Base-by-base conservation (phyloP, 2,888 invertebrate genomes). In the Embidobia sp. region DNA sequence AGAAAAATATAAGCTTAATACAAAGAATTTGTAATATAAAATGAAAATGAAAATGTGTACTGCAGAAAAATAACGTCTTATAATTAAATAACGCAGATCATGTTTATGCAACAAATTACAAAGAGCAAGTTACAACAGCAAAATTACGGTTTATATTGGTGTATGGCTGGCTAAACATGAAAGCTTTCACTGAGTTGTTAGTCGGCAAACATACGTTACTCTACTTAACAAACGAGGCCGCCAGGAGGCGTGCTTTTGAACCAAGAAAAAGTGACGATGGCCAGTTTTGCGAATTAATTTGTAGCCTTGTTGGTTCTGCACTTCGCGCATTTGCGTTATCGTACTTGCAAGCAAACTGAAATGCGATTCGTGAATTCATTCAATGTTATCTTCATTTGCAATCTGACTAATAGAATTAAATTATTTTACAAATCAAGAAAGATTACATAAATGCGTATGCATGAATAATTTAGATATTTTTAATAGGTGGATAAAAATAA, bases 91-190 rank as follows among this genome's bases (percentile, higher is more conserved):
- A 7, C 10, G 26, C 8, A 13, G 13, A 48, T 26, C 11, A 35
- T 35, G 35, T 19, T 51, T 51, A 37, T 10, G 16, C 44, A 33
- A 18, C 31, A 31, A 57, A 29, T 57, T 57, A 57, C 22, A 57
- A 44, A 44, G 42, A 11, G 26, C 42, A 40, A 16, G 13, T 10
- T 40, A 29, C 42, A 27, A n/a, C 26, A 18, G 16, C 42, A 55
- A 18, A 42, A 19, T 44, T 37, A 31, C 42, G 33, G 46, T 59
- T 59, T 46, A 26, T 46, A 46, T 35, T 35, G 44, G 46, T 4
- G 44, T 7, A 46, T 35, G 61, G 46, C 61, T 61, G 61, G 48
- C 46, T 46, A 18, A 61, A 61, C 61, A 37, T 15, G 33, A 22
- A 59, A 46, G 22, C 27, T 16, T 33, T 16, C 26, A 48, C 61